Base-by-base conservation (phyloP, 1,140 invertebrate genomes). In the Tyrophagus putrescentiae region DNA sequence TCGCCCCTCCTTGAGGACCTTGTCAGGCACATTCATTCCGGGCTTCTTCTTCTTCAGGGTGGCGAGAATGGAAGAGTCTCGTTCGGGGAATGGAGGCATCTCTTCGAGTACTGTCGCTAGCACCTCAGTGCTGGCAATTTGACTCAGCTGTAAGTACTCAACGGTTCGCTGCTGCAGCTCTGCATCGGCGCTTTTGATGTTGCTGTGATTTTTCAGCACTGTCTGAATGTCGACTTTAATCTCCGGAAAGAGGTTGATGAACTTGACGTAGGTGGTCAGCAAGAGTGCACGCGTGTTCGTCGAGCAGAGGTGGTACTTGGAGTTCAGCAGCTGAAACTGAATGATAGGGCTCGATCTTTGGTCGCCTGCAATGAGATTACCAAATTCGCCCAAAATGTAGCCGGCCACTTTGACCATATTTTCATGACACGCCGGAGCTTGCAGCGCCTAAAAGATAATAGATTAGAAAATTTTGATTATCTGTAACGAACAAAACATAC, bases 381-480 rank as follows among this genome's bases (percentile, higher is more conserved):
- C 96, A 78, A 99, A 99, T 76, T 99, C 96, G 58, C 96, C 96
- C 41, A 99, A 77, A 67, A 99, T 98, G 68, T 99, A 99, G 28
- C 94, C 96, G 56, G 95, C 95, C 44, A 99, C 96, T 82, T 99
- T 99, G 0, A 99, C 95, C 95, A 99, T 99, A 73, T 99, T 99
- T 77, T 99, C 96, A 75, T 99, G 96, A 71, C 95, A 99, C 50
- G 95, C 93, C 28, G 92, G 91, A 42, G 93, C 92, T 79, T 97
- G 92, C 48, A 98, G 73, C 63, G 94, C 88, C 81, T 85, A 68
- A 57, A 68, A 64, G 64, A 34, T 21, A 56, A 44, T 16, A 9
- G 29, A 34, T 16, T 34, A 33, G 27, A 11, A 28, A 31, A 28
- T 18, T 31, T 33, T 1, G 16, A n/a, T 3, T n/a, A 54, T 27